Evolutionary conservation across 1,140 invertebrate species (phyloP), one percentile per base, ranked within the genome.

Genomic region (Octopus sinensis): DNA sequence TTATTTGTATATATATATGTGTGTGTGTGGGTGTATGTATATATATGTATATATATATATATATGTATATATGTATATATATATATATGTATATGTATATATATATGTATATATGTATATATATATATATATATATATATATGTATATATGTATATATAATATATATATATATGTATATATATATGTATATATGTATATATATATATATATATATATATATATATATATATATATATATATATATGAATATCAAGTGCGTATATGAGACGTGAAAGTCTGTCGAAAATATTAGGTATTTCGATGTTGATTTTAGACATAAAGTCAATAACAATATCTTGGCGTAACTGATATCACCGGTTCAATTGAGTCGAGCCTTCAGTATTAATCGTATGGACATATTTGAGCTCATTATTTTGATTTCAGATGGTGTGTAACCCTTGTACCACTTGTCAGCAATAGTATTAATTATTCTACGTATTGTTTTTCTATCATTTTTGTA

Each of bases 211-310:
- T 62, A 7, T 17, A 62, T 62, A 62, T 62, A 62, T 62, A 62
- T 62, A 62, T 62, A 62, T 62, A 62, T 62, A 62, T 62, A 62
- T 62, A 62, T 62, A 62, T 62, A 62, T 62, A 62, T 62, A 62
- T 62, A 62, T 62, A 62, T 62, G 17, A 17, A 62, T 6, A 62
- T 6, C 6, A 17, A 62, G 56, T 7, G 56, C 6, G 56, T 7
- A 62, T 6, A 62, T 62, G 17, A 17, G 56, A 17, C 9, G 3
- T 10, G 56, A 17, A 62, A 62, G 56, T 10, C 9, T 10, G 1
- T 10, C 3, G 56, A 62, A 62, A 62, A 62, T 17, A 17, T 9
- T 10, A 17, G 56, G 56, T 10, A 17, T 9, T 10, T 62, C 9
- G 56, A 62, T 62, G 17, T 43, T 43, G 0, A 43, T 43, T 43